Evolutionary conservation across 2,797 vertebrate species (phyloP), one percentile per base, ranked within the genome.

Genomic region (Squalus acanthias): DNA sequence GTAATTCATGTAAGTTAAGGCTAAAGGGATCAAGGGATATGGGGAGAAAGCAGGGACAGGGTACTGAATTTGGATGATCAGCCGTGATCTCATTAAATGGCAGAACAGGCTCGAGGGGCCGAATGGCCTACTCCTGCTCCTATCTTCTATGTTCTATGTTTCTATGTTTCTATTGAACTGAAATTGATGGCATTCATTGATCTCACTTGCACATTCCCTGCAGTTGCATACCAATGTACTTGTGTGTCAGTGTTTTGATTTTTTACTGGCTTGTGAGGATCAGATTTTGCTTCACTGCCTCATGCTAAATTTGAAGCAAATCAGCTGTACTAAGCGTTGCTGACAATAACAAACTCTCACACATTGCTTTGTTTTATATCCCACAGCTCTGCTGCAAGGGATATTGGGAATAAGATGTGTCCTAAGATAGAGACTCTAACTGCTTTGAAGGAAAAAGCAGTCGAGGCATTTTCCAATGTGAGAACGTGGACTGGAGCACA

Each of bases 381-480:
- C 67, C 24, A 1, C 50, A 96, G 96, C 1, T 50, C 65, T 89
- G 91, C 96, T 22, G 96, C 96, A 13, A 74, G 13, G 46, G 96
- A 89, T 60, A 94, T 96, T 91, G 96, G 96, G 60, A 74, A 65
- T 3, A n/a, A 67, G 7, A 67, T 70, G 13, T 96, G 96, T 57
- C 67, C 69, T 39, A 65, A 50, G 0, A 3, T 10, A 33, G 9
- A 69, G 13, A 39, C 85, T 15, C 33, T 96, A 39, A 46, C 53
- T 69, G 96, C 96, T 5, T 67, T 96, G 76, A 96, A 96, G 93
- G 46, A 57, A 5, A 96, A 96, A n/a, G 96, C 88, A 63, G 74
- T 96, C 17, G 57, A 96, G 57, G 72, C 91, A 7, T 96, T 69
- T 93, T 24, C 74, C 22, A 50, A 20, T 39, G 74, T 92, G 53